Base-by-base conservation (phyloP, 92 coral and sea anemone species). In the Umimayanthus chanpuru region DNA sequence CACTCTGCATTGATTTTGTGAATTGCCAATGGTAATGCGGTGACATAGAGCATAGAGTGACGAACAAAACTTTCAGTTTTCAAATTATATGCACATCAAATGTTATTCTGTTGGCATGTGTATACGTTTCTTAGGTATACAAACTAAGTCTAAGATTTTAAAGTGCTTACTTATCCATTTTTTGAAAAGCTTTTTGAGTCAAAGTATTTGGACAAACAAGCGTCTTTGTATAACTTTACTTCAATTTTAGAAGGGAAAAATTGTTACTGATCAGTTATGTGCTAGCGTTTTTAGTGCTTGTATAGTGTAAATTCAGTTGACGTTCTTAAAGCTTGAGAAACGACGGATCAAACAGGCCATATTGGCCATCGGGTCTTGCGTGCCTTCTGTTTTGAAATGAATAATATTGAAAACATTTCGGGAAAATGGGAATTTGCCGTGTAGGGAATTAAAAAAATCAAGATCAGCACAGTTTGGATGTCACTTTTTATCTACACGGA, bases 201-300 rank as follows among this genome's bases (percentile, higher is more conserved):
- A 64, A 56, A 38, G 85, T 21, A 61, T 81, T n/a, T 81, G 26
- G 53, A 64, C 74, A 81, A 81, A 81, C 61, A 81, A 21, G 75
- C 68, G 18, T 32, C 39, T 50, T 18, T 25, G 39, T 15, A 75
- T 8, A 15, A 75, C 9, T 15, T 75, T 75, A 8, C 56, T 80
- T 80, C 49, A 12, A 10, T 80, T 80, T 4, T 50, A 36, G 9
- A 8, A 53, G 11, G 40, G 81, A 77, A 30, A 80, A 11, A 43
- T 25, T 43, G 23, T 67, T 79, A 15, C 40, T 14, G 53, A 36
- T 75, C 30, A 12, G 58, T 75, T 18, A 36, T 73, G 43, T 73
- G 40, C 40, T 4, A 61, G 4, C 7, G 23, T 4, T 32, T 55
- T 55, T 56, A 56, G 23, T 15, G 23, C 9, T 61, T 61, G 25